A percentile compares a stretch with the other conserved stretches of the same genome.
phyloP scores from a whole-genome alignment of 2,888 invertebrate genomes.

The Pandemis cinnamomeana region DNA sequence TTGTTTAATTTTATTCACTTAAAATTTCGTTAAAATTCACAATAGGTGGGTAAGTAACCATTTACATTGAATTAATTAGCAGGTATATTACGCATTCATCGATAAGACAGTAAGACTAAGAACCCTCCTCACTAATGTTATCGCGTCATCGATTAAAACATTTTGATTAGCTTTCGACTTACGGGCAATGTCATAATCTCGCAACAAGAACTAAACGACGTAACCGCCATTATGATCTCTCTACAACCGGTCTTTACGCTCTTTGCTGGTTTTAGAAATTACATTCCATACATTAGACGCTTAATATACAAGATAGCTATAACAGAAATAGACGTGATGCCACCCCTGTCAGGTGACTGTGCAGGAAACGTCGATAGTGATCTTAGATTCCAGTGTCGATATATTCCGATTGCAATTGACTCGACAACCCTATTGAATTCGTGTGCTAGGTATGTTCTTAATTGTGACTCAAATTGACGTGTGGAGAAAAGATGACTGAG shows the following conservation, averaged over 20 bases:
- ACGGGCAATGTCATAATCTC: constrained; percentile 80
- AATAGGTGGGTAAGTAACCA: too few relatives aligned
- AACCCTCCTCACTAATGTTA: constrained; percentile 73
- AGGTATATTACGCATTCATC: constrained; percentile 31
- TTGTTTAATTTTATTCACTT: neutral
- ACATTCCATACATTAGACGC: constrained; percentile 77
- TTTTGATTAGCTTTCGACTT: constrained; percentile 84
- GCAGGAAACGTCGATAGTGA: constrained; percentile 79
- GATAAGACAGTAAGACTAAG: constrained; percentile 50
- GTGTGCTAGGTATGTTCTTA: constrained; percentile 80
- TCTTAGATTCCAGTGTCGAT: constrained; percentile 79
- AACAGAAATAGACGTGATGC: constrained; percentile 81
- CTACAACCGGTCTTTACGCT: constrained; percentile 68
- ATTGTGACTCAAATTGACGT: constrained; percentile 83
- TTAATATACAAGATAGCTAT: constrained; percentile 78
- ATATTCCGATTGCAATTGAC: constrained; percentile 68
- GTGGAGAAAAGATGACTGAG: constrained; percentile 67
- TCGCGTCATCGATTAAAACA: constrained; percentile 84
- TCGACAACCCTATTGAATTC: constrained; percentile 80
- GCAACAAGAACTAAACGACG: constrained; percentile 69
- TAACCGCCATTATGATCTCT: constrained; percentile 71
- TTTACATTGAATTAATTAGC: neutral
- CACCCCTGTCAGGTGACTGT: constrained; percentile 83
- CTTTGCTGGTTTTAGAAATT: constrained; percentile 72
- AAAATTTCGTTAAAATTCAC: neutral